A percentile compares a stretch with the other conserved stretches of the same genome.
phyloP scores from a whole-genome alignment of 2,888 invertebrate genomes.

The Acanthosepion lycidas region DNA sequence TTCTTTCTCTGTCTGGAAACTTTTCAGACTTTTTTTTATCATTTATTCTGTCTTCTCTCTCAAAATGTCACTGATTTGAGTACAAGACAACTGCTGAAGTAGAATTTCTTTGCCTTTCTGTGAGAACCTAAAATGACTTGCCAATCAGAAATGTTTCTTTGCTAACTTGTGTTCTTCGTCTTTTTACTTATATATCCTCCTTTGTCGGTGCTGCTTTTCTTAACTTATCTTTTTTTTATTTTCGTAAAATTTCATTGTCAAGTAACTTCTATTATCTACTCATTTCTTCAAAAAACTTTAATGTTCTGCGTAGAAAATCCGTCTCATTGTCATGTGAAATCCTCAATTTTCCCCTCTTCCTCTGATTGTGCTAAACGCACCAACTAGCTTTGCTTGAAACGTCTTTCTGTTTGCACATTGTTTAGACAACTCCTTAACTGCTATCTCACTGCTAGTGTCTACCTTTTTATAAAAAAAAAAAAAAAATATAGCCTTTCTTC shows the following conservation, averaged over 20 bases:
- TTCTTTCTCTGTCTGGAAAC: too few relatives aligned
- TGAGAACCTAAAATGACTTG: neutral
- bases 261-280: neutral
- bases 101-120: too few relatives aligned
- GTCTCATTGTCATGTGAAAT: neutral
- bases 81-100: neutral
- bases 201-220: neutral
- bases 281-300: conserved; percentile 4
- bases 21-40: neutral
- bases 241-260: neutral
- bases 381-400: neutral
- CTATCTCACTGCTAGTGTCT: neutral
- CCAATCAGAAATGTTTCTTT: neutral
- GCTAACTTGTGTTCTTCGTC: neutral
- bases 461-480: neutral
- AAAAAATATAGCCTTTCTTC: neutral
- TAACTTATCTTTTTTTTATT: neutral
- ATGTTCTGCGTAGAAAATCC: neutral
- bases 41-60: neutral
- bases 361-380: neutral
- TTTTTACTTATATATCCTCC: neutral
- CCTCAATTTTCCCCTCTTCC: neutral
- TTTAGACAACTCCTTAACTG: conserved; percentile 18
- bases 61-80: neutral
- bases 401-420: neutral